Evolutionary conservation across 2,888 invertebrate genomes (phyloP).

Genomic region (Archips crataeganus): DNA sequence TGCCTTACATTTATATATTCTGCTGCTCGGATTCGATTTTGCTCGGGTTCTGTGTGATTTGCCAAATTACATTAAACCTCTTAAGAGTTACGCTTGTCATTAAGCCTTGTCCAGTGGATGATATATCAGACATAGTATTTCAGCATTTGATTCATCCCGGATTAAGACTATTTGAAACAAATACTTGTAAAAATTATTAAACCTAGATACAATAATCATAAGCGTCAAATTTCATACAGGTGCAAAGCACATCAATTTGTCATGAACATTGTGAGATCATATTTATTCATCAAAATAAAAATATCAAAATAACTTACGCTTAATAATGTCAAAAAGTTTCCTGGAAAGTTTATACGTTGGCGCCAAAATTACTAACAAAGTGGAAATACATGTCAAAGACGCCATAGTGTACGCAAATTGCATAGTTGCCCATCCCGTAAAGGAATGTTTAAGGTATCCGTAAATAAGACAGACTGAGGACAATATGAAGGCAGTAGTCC

Average conservation of each 20-base stretch:
- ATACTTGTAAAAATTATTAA: not conserved
- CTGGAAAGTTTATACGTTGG: slow-evolving; percentile 42
- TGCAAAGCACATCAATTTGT: not conserved
- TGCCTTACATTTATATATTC: too few species aligned
- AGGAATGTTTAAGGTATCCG: slow-evolving; percentile 50
- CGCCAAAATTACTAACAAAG: slow-evolving; percentile 44
- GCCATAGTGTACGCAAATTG: slow-evolving; percentile 49
- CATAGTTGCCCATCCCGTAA: slow-evolving; percentile 49
- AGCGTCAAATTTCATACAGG: not conserved
- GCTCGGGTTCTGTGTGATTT: too few species aligned
- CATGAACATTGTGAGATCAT: slow-evolving; percentile 27
- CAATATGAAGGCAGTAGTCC: slow-evolving; percentile 47
- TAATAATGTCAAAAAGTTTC: slow-evolving; percentile 36
- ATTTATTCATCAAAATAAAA: slow-evolving; percentile 5
- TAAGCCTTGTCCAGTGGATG: too few species aligned
- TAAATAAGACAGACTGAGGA: slow-evolving; percentile 49
- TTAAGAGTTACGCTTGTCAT: too few species aligned
- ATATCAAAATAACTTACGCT: slow-evolving; percentile 42
- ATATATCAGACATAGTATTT: not conserved
- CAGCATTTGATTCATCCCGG: not conserved
- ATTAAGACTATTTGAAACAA: not conserved
- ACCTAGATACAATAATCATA: too few species aligned
- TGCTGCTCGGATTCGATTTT: too few species aligned
- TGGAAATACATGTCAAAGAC: slow-evolving; percentile 46
- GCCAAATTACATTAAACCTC: too few species aligned